Conservation (phyloP, 2,797 vertebrate species). For the Cuniculus paca region DNA sequence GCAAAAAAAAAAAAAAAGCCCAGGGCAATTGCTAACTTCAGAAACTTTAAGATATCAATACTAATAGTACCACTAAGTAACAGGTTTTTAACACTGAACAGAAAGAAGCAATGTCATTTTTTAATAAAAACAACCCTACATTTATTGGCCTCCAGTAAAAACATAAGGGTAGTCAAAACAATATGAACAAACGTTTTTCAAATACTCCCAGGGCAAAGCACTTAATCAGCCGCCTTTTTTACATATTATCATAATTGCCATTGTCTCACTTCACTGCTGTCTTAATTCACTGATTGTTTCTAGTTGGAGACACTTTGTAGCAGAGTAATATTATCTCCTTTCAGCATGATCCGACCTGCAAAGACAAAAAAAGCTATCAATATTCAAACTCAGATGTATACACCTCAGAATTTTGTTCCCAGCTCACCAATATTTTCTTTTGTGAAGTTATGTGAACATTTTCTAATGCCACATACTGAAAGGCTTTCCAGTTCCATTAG, state of each 20-base stretch:
- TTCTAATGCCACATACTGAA: constrained; percentile 7
- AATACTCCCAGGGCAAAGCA: neutral
- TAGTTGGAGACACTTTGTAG: constrained; percentile 91
- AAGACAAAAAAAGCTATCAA: constrained; percentile 71
- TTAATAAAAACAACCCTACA: constrained; percentile 75
- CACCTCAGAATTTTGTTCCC: neutral
- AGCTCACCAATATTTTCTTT: neutral
- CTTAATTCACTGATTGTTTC: constrained; percentile 37
- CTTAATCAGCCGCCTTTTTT: neutral
- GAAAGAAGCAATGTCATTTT: constrained; percentile 50
- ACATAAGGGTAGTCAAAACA: constrained; percentile 39
- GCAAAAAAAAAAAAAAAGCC: too few relatives aligned
- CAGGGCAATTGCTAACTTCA: neutral
- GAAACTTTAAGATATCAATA: neutral
- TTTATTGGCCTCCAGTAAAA: constrained; percentile 75
- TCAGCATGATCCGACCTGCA: constrained; percentile 92
- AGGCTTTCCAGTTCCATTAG: neutral
- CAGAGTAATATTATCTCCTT: constrained; percentile 92
- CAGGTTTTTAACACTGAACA: neutral
- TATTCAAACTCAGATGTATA: neutral
- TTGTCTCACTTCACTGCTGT: neutral
- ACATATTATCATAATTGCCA: neutral
- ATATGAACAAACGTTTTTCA: constrained; percentile 34
- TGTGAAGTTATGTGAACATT: neutral
- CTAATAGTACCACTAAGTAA: neutral